These are phyloP conservation scores for Nudaria mundana DNA, from an alignment of 2,888 invertebrate genomes.

Conservation along the genomic window DNA sequence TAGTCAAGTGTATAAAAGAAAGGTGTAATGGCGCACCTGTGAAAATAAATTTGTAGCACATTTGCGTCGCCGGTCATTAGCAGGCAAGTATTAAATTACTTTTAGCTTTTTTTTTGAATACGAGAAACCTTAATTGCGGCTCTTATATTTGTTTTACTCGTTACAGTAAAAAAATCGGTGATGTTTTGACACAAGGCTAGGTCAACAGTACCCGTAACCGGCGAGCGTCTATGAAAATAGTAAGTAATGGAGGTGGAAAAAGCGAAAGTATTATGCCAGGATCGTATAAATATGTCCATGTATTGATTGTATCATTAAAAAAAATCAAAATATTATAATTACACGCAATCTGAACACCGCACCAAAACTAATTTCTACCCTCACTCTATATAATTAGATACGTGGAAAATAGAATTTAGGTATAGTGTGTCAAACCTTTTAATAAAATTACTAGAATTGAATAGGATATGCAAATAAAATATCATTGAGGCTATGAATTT, in stretches of 20 bases:
- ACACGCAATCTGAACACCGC: slow-evolving; percentile 42
- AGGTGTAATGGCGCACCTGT: slow-evolving; percentile 45
- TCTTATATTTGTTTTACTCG: neutral
- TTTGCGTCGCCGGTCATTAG: slow-evolving; percentile 44
- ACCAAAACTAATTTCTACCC: slow-evolving; percentile 48
- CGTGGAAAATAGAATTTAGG: slow-evolving; percentile 58
- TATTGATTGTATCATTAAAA: no score
- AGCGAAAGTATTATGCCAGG: no score
- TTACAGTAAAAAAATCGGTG: neutral
- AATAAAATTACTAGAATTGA: slow-evolving; percentile 40
- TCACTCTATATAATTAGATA: slow-evolving; percentile 27
- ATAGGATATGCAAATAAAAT: slow-evolving; percentile 13
- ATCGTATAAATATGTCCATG: no score
- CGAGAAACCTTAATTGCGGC: slow-evolving; percentile 5
- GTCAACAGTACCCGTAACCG: no score
- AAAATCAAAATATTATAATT: no score
- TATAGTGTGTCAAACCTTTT: slow-evolving; percentile 46
- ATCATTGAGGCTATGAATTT: no score
- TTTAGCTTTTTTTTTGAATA: slow-evolving; percentile 16
- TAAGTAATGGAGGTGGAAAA: no score
- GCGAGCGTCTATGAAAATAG: no score
- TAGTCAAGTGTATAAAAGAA: slow-evolving; percentile 47
- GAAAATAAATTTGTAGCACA: slow-evolving; percentile 42
- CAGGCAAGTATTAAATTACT: slow-evolving; percentile 30
- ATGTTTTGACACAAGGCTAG: no score